Conservation (phyloP, 2,888 invertebrate genomes). For the Holacanthella duospinosa region DNA sequence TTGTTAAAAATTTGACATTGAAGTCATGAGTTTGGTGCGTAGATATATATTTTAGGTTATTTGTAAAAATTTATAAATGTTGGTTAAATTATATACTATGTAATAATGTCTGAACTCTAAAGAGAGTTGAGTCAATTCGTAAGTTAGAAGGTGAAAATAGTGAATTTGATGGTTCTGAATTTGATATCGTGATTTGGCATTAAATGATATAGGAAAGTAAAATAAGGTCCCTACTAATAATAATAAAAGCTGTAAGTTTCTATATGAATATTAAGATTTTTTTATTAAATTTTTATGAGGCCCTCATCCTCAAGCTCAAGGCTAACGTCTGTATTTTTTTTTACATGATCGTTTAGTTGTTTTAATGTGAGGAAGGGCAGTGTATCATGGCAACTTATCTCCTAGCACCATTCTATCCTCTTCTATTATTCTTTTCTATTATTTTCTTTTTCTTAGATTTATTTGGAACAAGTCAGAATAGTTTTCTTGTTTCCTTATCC, state of each 20-base stretch:
- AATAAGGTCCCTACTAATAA: too few species aligned
- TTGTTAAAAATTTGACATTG: not conserved
- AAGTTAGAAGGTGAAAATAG: too few species aligned
- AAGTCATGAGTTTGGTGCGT: too few species aligned
- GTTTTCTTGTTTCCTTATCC: not conserved
- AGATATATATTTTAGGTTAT: too few species aligned
- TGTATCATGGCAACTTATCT: not conserved
- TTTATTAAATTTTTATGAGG: not conserved
- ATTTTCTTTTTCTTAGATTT: not conserved
- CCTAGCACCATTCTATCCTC: not conserved
- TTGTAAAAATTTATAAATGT: not conserved
- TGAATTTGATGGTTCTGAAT: too few species aligned
- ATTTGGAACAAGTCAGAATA: not conserved
- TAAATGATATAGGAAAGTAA: too few species aligned
- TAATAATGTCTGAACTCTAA: too few species aligned
- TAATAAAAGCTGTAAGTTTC: too few species aligned
- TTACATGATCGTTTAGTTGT: not conserved
- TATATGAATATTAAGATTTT: not conserved
- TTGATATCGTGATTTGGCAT: too few species aligned
- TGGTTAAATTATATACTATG: not conserved
- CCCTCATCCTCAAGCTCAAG: conserved; percentile 1
- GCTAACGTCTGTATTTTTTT: not conserved
- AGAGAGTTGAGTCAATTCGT: too few species aligned
- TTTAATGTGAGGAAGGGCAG: conserved; percentile 3
- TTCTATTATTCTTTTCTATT: too few species aligned